These are phyloP conservation scores for Dioctria rufipes DNA, from an alignment of 2,888 invertebrate genomes.

Conservation along the genomic window DNA sequence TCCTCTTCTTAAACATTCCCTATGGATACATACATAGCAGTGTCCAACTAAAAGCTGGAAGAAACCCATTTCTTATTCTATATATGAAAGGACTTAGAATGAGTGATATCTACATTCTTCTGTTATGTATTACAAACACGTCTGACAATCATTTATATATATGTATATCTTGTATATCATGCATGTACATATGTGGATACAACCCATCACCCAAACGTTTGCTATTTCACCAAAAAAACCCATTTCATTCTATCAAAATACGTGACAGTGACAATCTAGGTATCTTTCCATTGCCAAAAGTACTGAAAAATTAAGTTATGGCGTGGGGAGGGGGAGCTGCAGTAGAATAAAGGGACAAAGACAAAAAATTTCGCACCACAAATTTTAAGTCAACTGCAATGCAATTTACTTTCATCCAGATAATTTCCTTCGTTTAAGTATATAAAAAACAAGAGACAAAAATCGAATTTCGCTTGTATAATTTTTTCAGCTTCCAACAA, in stretches of 20 bases:
- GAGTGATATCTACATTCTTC: neutral
- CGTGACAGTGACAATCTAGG: conserved; percentile 11
- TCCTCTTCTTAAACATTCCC: neutral
- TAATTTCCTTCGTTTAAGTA: conserved; percentile 16
- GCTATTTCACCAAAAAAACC: no score
- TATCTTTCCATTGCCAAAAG: neutral
- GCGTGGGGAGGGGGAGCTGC: no score
- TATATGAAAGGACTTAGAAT: neutral
- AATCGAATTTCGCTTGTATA: conserved; percentile 13
- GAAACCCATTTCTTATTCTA: conserved; percentile 10
- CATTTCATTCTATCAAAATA: conserved; percentile 11
- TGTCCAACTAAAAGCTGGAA: neutral
- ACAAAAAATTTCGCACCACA: neutral
- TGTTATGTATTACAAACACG: conserved; percentile 43
- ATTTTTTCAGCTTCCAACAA: neutral
- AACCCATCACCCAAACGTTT: no score
- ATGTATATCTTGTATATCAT: neutral
- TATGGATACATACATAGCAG: neutral
- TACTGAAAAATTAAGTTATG: no score
- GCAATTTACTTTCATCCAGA: conserved; percentile 36
- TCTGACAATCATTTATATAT: conserved; percentile 21
- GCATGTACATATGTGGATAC: neutral
- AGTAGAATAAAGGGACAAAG: no score
- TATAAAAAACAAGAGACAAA: conserved; percentile 11
- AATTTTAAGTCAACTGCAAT: conserved; percentile 21